These are phyloP conservation scores for Latheticus oryzae DNA, from an alignment of 2,888 invertebrate species.

Conservation along the genomic window DNA sequence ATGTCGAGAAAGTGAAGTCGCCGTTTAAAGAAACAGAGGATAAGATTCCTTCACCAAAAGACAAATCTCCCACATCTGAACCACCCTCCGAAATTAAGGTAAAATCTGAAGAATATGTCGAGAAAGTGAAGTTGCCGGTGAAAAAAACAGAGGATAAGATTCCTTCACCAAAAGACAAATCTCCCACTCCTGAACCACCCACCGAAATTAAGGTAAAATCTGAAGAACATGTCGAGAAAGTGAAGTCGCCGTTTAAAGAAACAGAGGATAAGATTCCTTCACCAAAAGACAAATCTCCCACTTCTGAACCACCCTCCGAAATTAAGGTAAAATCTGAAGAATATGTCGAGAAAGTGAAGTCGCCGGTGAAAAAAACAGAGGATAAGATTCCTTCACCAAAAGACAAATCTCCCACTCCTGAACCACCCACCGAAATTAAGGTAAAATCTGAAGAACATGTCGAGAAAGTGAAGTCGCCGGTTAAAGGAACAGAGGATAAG, in stretches of 20 bases:
- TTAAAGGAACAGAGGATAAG: conserved; percentile 1
- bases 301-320: no score
- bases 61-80: background rate
- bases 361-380: no score
- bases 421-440: conserved; percentile 6
- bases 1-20: background rate
- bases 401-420: conserved; percentile 8
- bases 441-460: conserved; percentile 4
- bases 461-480: conserved; percentile 4
- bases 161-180: background rate
- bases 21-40: background rate
- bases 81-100: background rate
- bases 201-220: background rate
- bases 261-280: no score
- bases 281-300: no score
- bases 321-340: no score
- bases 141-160: background rate
- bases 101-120: background rate
- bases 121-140: background rate
- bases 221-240: background rate
- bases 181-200: background rate
- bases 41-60: background rate
- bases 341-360: no score
- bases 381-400: conserved; percentile 10
- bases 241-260: background rate